These are phyloP conservation scores for Scolopax mira DNA, from an alignment of 2,113 vertebrate genomes.

Conservation along the genomic window DNA sequence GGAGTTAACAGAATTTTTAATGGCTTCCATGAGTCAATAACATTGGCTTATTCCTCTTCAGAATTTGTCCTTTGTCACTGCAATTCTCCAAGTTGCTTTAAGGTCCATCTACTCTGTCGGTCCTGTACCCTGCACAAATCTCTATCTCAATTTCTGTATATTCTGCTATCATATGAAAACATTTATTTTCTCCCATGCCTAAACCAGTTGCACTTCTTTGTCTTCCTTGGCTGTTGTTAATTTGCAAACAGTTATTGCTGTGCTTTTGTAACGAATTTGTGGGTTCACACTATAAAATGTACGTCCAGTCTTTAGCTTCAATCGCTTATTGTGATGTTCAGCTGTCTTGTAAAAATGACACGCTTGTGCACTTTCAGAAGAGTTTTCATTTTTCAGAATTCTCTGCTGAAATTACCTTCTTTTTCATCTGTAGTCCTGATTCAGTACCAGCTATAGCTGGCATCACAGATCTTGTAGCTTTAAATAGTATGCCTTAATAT, in stretches of 20 bases:
- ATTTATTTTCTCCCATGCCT: not conserved
- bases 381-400: conserved; percentile 16
- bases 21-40: not conserved
- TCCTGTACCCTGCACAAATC: not conserved
- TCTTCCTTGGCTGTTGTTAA: not conserved
- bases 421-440: not conserved
- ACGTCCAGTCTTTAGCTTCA: not conserved
- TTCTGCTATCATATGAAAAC: not conserved
- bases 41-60: not conserved
- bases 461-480: conserved; percentile 42
- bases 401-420: conserved; percentile 33
- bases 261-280: not conserved
- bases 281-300: not conserved
- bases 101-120: not conserved
- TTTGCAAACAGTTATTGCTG: not conserved
- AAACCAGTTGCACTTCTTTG: not conserved
- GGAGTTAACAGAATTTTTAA: not conserved
- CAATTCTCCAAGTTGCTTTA: not conserved
- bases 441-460: conserved; percentile 16
- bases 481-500: conserved; percentile 65
- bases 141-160: not conserved
- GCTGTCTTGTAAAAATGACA: not conserved
- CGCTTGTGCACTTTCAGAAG: not conserved
- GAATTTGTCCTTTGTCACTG: not conserved
- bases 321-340: not conserved